phyloP scores from a whole-genome alignment of 2,113 vertebrate species.

The Tragulus kanchil region DNA sequence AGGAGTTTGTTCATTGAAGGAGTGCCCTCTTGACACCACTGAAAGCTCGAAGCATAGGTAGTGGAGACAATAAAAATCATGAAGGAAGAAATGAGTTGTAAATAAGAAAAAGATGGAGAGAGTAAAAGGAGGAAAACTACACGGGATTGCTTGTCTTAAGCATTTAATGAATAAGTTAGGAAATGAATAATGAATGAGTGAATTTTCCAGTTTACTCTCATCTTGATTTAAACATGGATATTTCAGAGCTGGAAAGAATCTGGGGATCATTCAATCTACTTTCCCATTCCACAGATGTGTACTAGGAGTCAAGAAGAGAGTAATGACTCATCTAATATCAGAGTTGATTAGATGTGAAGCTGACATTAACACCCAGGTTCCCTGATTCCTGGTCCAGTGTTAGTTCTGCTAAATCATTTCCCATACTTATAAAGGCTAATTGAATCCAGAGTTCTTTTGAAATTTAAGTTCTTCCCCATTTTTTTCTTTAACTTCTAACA shows the following conservation, averaged over 20 bases:
- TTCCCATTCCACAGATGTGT: not conserved
- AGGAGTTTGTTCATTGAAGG: not conserved
- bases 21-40: not conserved
- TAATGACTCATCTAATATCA: not conserved
- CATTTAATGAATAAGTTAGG: not conserved
- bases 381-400: not conserved
- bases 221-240: slow-evolving; percentile 10
- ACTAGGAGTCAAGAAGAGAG: not conserved
- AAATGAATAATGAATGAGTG: not conserved
- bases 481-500: slow-evolving; percentile 16
- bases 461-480: not conserved
- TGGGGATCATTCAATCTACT: not conserved
- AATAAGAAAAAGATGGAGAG: not conserved
- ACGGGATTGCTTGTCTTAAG: not conserved
- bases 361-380: not conserved
- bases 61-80: not conserved
- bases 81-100: not conserved
- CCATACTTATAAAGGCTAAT: not conserved
- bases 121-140: not conserved
- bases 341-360: not conserved
- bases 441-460: slow-evolving; percentile 11
- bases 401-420: not conserved
- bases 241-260: not conserved
- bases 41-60: not conserved
- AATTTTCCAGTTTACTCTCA: not conserved